Evolutionary conservation across 2,113 vertebrate genomes (phyloP).

Genomic region (Maccullochella peelii): DNA sequence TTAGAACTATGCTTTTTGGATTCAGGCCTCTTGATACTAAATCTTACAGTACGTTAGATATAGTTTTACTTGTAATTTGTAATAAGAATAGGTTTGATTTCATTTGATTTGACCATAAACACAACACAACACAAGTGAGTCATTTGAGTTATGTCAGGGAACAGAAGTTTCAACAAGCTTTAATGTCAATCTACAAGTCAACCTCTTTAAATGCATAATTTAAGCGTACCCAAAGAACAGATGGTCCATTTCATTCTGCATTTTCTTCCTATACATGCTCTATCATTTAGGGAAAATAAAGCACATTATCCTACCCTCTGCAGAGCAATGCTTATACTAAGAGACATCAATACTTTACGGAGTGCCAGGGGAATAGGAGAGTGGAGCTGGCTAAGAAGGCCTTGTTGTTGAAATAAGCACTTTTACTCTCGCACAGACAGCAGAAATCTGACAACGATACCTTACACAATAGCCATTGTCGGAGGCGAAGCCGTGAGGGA

Average conservation of each 20-base stretch:
- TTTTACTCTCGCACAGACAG: conserved; percentile 58
- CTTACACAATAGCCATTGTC: conserved; percentile 60
- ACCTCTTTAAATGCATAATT: conserved; percentile 4
- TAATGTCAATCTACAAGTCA: background rate
- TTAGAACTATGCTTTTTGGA: background rate
- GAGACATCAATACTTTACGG: conserved; percentile 49
- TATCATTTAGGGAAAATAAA: conserved; percentile 32
- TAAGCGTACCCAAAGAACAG: conserved; percentile 2
- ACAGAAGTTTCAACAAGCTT: background rate
- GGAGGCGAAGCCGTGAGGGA: conserved; percentile 35
- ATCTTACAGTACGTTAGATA: too few species aligned
- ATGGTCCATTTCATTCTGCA: conserved; percentile 23
- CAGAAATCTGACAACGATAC: conserved; percentile 65
- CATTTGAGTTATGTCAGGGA: background rate
- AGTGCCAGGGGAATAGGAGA: conserved; percentile 42
- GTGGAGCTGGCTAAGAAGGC: conserved; percentile 6
- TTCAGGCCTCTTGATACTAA: background rate
- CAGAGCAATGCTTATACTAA: conserved; percentile 33
- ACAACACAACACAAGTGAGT: background rate
- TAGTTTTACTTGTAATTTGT: background rate
- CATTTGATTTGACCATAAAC: background rate
- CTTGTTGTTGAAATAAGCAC: conserved; percentile 67
- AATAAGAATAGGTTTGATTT: background rate
- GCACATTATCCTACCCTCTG: conserved; percentile 30
- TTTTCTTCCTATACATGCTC: conserved; percentile 5